A percentile compares a stretch with the other conserved stretches of the same genome.
Conservation (phyloP, 2,888 invertebrate species). For the Deilephila elpenor region DNA sequence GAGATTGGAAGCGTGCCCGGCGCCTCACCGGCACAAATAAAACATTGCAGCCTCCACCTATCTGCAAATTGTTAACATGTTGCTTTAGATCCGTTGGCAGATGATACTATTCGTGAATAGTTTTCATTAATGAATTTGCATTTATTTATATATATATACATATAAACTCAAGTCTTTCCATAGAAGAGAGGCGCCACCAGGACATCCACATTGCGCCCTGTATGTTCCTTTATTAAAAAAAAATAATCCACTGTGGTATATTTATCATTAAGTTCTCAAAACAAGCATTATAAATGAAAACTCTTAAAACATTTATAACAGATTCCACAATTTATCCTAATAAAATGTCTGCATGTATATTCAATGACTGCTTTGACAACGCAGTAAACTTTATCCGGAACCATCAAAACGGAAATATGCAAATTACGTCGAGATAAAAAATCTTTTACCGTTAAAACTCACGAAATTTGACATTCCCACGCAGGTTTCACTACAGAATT, state of each 20-base stretch:
- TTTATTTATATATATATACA: background rate
- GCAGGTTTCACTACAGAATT: constrained; percentile 21
- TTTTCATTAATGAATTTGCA: background rate
- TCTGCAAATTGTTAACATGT: constrained; percentile 34
- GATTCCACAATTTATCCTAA: background rate
- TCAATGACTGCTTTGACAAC: constrained; percentile 13
- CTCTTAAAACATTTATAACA: background rate
- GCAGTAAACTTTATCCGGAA: constrained; percentile 4
- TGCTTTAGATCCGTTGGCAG: background rate
- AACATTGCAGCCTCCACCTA: constrained; percentile 39
- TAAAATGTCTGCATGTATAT: background rate
- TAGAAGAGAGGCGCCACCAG: too few species aligned
- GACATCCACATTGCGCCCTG: too few species aligned
- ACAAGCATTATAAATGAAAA: too few species aligned
- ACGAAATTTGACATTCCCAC: constrained; percentile 23
- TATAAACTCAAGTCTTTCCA: too few species aligned
- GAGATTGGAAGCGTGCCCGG: constrained; percentile 66
- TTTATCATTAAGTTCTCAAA: too few species aligned
- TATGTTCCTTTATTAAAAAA: too few species aligned
- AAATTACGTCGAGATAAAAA: constrained; percentile 19
- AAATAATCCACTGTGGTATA: too few species aligned
- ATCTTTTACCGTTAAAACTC: constrained; percentile 21
- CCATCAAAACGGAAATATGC: constrained; percentile 21
- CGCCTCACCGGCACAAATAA: constrained; percentile 44
- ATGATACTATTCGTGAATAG: background rate